These are phyloP conservation scores for Eupithecia tripunctaria DNA, from an alignment of 2,888 invertebrate genomes.

Conservation along the genomic window DNA sequence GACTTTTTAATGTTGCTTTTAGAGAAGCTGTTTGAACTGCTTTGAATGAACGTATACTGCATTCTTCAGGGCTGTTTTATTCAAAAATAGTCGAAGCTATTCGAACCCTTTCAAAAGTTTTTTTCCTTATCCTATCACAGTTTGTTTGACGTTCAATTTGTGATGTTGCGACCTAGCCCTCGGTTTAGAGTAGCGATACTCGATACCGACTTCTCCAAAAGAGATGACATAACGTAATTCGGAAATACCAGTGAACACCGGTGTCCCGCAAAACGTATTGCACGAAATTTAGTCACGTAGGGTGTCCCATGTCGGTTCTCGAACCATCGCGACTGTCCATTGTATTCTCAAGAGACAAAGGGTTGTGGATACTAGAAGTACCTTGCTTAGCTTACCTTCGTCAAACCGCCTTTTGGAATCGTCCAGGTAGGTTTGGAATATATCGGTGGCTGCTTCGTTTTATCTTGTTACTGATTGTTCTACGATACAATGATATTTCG, in stretches of 20 bases:
- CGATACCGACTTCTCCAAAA: conserved; percentile 58
- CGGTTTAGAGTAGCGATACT: conserved; percentile 47
- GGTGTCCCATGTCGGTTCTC: conserved; percentile 80
- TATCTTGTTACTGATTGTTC: conserved; percentile 41
- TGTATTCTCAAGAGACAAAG: conserved; percentile 82
- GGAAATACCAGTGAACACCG: conserved; percentile 58
- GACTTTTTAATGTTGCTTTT: conserved; percentile 25
- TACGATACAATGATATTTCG: conserved; percentile 46
- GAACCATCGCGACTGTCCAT: conserved; percentile 80
- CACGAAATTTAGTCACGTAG: conserved; percentile 83
- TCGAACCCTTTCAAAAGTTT: not conserved
- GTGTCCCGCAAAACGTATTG: conserved; percentile 76
- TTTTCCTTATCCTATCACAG: not conserved
- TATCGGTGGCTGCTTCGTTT: conserved; percentile 57
- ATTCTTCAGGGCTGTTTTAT: not conserved
- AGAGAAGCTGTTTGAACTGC: conserved; percentile 9
- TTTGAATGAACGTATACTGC: conserved; percentile 4
- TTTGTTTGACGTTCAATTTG: conserved; percentile 7
- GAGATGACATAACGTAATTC: conserved; percentile 79
- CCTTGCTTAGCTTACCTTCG: conserved; percentile 73
- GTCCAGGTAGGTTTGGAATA: conserved; percentile 65
- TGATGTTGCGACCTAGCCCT: conserved; percentile 15
- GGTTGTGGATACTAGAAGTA: conserved; percentile 74
- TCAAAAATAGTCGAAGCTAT: conserved; percentile 11
- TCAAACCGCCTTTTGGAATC: conserved; percentile 76